phyloP scores from a whole-genome alignment of 2,113 vertebrate species.

The Catharus minimus region DNA sequence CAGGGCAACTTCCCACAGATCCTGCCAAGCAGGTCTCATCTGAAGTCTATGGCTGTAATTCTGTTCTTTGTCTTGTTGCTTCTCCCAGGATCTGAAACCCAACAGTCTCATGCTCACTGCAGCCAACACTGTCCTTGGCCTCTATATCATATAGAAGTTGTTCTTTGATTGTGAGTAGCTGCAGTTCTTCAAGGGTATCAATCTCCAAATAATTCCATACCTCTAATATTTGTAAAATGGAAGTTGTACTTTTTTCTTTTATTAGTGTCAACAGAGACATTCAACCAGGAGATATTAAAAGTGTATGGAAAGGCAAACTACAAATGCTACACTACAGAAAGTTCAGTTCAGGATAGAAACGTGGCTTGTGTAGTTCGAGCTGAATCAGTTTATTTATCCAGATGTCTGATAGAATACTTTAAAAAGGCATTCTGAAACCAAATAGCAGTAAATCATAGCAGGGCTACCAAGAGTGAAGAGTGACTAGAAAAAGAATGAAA shows the following conservation, averaged over 20 bases:
- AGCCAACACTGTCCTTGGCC: not conserved
- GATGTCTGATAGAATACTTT: not conserved
- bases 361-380: not conserved
- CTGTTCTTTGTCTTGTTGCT: conserved; percentile 7
- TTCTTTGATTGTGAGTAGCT: not conserved
- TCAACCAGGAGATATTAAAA: not conserved
- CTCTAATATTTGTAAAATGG: not conserved
- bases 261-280: not conserved
- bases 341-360: not conserved
- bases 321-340: not conserved
- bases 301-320: not conserved
- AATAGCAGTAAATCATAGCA: not conserved
- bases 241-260: not conserved
- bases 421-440: not conserved
- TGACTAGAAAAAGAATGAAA: not conserved
- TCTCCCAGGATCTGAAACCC: conserved; percentile 13
- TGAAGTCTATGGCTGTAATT: not conserved
- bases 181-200: not conserved
- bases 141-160: not conserved
- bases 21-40: conserved; percentile 37
- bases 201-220: not conserved
- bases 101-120: not conserved
- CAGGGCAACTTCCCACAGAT: conserved; percentile 44
- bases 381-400: not conserved
- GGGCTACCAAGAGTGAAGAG: not conserved